Conservation (phyloP, 2,113 vertebrate species). For the Python bivittatus region DNA sequence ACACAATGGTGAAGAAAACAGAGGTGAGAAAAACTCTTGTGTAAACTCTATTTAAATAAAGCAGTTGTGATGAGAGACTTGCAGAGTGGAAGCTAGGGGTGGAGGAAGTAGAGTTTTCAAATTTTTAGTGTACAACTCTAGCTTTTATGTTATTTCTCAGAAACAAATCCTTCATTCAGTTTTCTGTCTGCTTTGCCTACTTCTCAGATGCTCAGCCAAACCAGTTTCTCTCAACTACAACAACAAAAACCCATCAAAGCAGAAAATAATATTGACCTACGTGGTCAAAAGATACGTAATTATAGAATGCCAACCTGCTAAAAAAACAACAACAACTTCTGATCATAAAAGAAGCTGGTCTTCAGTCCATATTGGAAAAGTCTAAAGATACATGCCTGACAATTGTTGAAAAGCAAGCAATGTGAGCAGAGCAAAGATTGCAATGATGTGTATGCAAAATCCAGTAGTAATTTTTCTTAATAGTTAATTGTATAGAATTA, state of each 20-base stretch:
- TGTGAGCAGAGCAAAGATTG: neutral
- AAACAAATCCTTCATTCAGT: neutral
- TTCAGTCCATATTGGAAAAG: neutral
- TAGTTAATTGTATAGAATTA: slow-evolving; percentile 52
- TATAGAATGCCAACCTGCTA: neutral
- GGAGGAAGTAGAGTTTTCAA: neutral
- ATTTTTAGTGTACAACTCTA: neutral
- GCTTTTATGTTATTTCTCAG: neutral
- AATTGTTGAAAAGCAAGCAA: slow-evolving; percentile 23
- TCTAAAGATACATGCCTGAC: neutral
- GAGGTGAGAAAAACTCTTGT: neutral
- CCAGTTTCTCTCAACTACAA: neutral
- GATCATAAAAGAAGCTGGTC: neutral
- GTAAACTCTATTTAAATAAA: neutral
- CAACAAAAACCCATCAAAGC: neutral
- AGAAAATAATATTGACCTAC: neutral
- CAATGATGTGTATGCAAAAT: slow-evolving; percentile 31
- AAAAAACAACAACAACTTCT: neutral
- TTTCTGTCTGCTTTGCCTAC: neutral
- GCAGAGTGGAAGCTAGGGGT: neutral
- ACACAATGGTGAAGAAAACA: neutral
- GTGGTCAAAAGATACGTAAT: neutral
- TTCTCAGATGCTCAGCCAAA: neutral
- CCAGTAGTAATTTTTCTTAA: slow-evolving; percentile 46
- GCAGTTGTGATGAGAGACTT: neutral